Base-by-base conservation (phyloP, 2,888 invertebrate genomes). In the Cerastis rubricosa region DNA sequence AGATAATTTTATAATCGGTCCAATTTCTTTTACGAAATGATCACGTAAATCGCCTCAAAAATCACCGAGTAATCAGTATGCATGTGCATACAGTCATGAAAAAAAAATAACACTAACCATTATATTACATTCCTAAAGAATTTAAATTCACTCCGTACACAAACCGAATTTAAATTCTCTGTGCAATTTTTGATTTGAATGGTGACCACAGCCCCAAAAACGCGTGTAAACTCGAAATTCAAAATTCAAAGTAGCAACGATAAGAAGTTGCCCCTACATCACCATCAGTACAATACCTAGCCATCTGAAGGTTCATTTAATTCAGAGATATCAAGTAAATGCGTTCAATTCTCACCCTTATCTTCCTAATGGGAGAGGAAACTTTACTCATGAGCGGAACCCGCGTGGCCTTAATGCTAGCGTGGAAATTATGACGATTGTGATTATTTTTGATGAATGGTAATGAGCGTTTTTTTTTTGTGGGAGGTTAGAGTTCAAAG, bases 291-390 rank as follows among this genome's bases (percentile, higher is more conserved):
- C 81, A 83, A 80, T 74, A 75, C 78, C 69, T 81, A 72, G 82
- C 64, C 51, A 80, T 79, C 70, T 66, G 74, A 76, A 57, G 70
- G 78, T 85, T 75, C 88, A 76, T 85, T 86, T 88, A 88, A 89
- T 88, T 84, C 78, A 75, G 68, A 80, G 88, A 88, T 88, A 89
- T 84, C 87, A 85, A 76, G 76, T 76, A 85, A 89, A 88, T 83
- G 88, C 84, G 80, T 84, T 80, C 84, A 87, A 88, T 89, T 87
- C 78, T 71, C 79, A 68, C 81, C 83, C 87, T 89, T 89, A 89
- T 89, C 89, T 84, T 64, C 66, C 35, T 85, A 87, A 88, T 85
- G 85, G 81, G 35, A 40, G 49, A 74, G 84, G 87, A 83, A 89
- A 89, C 84, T 89, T 89, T 80, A 85, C 87, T 85, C 87, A 88